Conservation (phyloP, 1,140 invertebrate species). For the Drosophila subpulchrella region DNA sequence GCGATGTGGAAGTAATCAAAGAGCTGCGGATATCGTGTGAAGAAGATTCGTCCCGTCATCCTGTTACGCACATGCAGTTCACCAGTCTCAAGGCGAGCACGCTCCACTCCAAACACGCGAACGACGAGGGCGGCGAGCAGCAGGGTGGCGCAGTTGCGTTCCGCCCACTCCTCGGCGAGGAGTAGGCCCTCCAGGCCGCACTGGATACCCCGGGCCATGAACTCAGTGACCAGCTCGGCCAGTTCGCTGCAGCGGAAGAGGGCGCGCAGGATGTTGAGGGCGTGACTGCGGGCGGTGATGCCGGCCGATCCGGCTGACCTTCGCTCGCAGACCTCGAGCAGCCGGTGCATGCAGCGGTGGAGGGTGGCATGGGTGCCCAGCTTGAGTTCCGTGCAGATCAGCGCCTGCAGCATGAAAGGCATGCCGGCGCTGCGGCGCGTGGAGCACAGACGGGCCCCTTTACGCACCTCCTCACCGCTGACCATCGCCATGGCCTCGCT, state of each 20-base stretch:
- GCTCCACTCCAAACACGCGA: slow-evolving; percentile 95
- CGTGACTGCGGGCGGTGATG: slow-evolving; percentile 88
- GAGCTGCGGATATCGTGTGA: slow-evolving; percentile 92
- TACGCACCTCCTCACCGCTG: neutral
- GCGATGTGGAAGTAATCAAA: slow-evolving; percentile 90
- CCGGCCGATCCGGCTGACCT: slow-evolving; percentile 43
- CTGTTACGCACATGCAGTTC: slow-evolving; percentile 90
- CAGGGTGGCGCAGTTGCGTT: slow-evolving; percentile 94
- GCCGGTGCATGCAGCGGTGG: slow-evolving; percentile 86
- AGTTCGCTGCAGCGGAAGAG: slow-evolving; percentile 91
- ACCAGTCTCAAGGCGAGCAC: slow-evolving; percentile 89
- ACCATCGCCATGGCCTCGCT: slow-evolving; percentile 84
- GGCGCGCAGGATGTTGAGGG: slow-evolving; percentile 93
- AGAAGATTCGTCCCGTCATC: slow-evolving; percentile 92
- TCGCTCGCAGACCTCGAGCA: slow-evolving; percentile 85
- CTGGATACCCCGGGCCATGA: slow-evolving; percentile 89
- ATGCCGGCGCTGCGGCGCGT: slow-evolving; percentile 96
- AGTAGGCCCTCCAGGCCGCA: slow-evolving; percentile 92
- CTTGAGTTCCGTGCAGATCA: slow-evolving; percentile 89
- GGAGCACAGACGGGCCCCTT: slow-evolving; percentile 86
- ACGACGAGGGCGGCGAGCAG: slow-evolving; percentile 94
- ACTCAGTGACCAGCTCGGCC: slow-evolving; percentile 89
- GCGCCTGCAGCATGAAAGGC: slow-evolving; percentile 94
- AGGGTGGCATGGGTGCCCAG: slow-evolving; percentile 86
- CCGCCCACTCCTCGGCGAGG: slow-evolving; percentile 90